Percentiles rank a stretch among this genome's conserved stretches.
phyloP scores from a whole-genome alignment of 2,113 vertebrate species.

The Psittacula cyanocephala region DNA sequence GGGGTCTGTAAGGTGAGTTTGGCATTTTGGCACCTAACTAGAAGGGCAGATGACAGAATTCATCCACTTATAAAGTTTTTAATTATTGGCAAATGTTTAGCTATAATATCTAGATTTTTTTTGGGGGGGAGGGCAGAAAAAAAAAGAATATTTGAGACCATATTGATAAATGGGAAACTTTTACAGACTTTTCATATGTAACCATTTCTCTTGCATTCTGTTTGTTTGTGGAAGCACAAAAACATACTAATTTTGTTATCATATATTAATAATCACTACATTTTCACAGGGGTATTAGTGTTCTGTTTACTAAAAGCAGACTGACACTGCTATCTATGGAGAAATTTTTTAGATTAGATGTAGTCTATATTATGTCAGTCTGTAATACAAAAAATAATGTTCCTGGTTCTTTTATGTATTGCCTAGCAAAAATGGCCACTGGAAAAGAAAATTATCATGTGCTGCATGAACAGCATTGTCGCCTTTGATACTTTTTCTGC shows the following conservation, averaged over 20 bases:
- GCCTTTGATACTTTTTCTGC: background rate
- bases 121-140: too few species aligned
- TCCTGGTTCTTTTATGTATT: background rate
- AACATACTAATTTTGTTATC: fast-evolving
- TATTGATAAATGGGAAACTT: background rate
- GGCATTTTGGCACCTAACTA: background rate
- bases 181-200: background rate
- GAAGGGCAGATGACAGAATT: background rate
- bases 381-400: background rate
- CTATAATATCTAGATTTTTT: background rate
- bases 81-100: background rate
- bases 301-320: background rate
- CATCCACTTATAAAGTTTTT: background rate
- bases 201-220: background rate
- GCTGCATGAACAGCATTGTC: background rate
- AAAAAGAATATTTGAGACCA: background rate
- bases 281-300: background rate
- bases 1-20: background rate
- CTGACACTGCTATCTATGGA: background rate
- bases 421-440: background rate
- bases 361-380: background rate
- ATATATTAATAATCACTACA: background rate
- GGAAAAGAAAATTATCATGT: background rate
- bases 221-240: background rate
- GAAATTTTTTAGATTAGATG: background rate